Evolutionary conservation across 1,140 invertebrate genomes (phyloP), one percentile per base, ranked within the genome.

Genomic region (Rhagoletis zephyria): DNA sequence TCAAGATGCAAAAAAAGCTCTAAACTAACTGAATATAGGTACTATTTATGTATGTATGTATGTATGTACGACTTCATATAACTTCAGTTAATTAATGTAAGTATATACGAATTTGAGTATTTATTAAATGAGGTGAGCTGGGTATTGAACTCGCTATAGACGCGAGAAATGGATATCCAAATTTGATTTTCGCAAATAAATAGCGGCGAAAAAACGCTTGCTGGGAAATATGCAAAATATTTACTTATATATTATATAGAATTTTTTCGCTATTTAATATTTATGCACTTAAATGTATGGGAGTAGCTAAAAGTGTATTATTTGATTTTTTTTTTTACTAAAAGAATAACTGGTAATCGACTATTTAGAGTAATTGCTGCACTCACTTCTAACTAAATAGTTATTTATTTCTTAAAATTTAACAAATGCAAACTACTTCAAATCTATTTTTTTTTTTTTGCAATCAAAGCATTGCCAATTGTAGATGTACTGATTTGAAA

Each of bases 361-460:
- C 30, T 30, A 30, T 30, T 30, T 30, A 30, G 30, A 30, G 40
- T 16, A n/a, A 6, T 74, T 4, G 40, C 67, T 74, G 67, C 67
- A 45, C 42, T 30, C 64, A 30, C 64, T 67, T 40, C 70, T 16
- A 48, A 74, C 42, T 48, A 74, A 45, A n/a, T 74, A 45, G 9
- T 7, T 63, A 63, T 63, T 7, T 63, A 63, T 63, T 7, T n/a
- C 7, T 63, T 9, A 1, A 12, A 63, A 14, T 74, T 12, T 81
- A n/a, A 81, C 7, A 81, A 81, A 81, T 56, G 74, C 74, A 81
- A 59, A 42, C 74, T 81, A 81, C 19, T 77, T 51, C 10, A 51
- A 51, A 77, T 12, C 61, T 63, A 63, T 63, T 63, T 14, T 63
- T 12, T 16, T 12, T 63, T 63, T 64, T 42, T 67, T 2, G n/a